phyloP scores from a whole-genome alignment of 2,113 vertebrate genomes.

The Trichomycterus rosablanca region DNA sequence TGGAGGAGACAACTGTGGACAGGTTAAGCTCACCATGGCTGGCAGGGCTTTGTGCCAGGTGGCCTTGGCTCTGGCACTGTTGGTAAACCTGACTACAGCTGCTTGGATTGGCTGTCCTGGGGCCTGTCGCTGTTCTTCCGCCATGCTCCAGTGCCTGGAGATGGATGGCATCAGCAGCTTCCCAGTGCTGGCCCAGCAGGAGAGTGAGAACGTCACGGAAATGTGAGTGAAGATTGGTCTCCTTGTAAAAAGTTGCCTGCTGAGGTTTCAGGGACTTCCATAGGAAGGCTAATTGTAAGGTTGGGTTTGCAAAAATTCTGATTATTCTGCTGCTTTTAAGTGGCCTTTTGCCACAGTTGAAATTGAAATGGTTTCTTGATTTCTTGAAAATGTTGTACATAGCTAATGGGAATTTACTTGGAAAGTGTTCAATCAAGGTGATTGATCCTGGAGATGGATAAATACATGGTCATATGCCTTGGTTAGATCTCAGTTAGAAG shows the following conservation, averaged over 20 bases:
- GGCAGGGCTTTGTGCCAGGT: slow-evolving; percentile 28
- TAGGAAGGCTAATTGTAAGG: background rate
- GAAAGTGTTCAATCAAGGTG: too few relatives aligned
- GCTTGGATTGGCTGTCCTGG: slow-evolving; percentile 55
- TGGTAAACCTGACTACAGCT: slow-evolving; percentile 48
- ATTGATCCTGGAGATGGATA: too few relatives aligned
- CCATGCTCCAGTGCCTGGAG: slow-evolving; percentile 67
- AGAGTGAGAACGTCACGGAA: slow-evolving; percentile 73
- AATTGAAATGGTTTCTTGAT: too few relatives aligned
- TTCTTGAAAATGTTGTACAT: too few relatives aligned
- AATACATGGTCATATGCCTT: too few relatives aligned
- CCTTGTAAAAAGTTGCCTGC: background rate
- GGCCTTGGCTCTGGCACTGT: slow-evolving; percentile 37
- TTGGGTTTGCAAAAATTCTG: too few relatives aligned
- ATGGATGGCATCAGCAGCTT: slow-evolving; percentile 56
- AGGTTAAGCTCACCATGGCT: slow-evolving; percentile 46
- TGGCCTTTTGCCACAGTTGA: too few relatives aligned
- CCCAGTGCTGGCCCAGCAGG: slow-evolving; percentile 57
- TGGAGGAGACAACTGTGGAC: slow-evolving; percentile 16
- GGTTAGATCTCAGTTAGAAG: too few relatives aligned
- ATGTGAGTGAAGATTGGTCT: slow-evolving; percentile 62
- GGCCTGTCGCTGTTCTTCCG: slow-evolving; percentile 65
- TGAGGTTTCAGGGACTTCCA: background rate
- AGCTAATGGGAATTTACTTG: too few relatives aligned
- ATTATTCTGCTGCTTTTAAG: background rate